Conservation (phyloP, 2,113 vertebrate species). For the Paralichthys olivaceus region DNA sequence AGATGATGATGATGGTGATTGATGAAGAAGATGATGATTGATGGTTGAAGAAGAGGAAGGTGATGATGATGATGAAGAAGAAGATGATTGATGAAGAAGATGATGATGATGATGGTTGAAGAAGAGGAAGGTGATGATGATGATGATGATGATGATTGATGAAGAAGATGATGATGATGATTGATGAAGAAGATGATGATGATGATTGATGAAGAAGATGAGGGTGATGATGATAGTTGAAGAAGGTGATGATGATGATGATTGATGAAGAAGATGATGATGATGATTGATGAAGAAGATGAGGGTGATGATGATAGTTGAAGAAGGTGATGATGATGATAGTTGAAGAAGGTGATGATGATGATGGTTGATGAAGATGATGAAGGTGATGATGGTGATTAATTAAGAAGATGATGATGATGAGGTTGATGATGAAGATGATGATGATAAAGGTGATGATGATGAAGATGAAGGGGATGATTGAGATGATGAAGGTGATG, state of each 20-base stretch:
- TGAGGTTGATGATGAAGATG: too few species aligned
- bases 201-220: background rate
- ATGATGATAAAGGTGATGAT: background rate
- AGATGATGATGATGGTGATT: background rate
- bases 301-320: too few species aligned
- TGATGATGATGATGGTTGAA: conserved; percentile 38
- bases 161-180: background rate
- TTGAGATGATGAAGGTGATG: background rate
- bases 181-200: too few species aligned
- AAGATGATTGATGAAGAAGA: background rate
- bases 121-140: background rate
- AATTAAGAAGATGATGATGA: background rate
- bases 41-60: background rate
- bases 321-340: background rate
- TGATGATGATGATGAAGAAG: too few species aligned
- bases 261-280: conserved; percentile 4
- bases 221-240: background rate
- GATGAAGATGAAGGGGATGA: conserved; percentile 2
- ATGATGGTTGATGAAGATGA: background rate
- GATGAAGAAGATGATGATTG: background rate
- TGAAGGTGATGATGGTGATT: background rate
- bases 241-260: too few species aligned
- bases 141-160: background rate
- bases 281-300: conserved; percentile 13
- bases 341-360: background rate